These are phyloP conservation scores for Chaenogobius annularis DNA, from an alignment of 2,113 vertebrate species.

Conservation along the genomic window DNA sequence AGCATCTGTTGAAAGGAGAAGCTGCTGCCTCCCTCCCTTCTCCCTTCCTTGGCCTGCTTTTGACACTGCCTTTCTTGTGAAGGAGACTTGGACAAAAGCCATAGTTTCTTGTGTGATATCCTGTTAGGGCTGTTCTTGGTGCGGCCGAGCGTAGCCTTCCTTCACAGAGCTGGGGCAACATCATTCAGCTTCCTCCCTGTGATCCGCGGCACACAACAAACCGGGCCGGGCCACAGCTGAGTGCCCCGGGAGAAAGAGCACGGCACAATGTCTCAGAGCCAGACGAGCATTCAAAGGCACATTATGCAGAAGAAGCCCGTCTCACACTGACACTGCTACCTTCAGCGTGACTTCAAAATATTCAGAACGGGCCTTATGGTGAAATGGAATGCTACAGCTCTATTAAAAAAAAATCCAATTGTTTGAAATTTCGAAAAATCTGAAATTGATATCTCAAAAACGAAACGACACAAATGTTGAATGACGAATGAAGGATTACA, in stretches of 20 bases:
- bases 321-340: constrained; percentile 21
- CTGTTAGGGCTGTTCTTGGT: constrained; percentile 81
- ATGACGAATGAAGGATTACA: too few relatives aligned
- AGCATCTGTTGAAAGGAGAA: constrained; percentile 76
- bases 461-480: too few relatives aligned
- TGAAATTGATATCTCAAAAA: too few relatives aligned
- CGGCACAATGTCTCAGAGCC: constrained; percentile 72
- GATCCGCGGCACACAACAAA: constrained; percentile 81
- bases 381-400: neutral
- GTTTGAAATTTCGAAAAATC: neutral
- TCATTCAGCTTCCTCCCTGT: constrained; percentile 82
- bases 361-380: neutral
- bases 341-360: neutral
- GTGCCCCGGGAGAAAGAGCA: constrained; percentile 77
- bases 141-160: constrained; percentile 76
- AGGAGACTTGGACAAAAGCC: constrained; percentile 77
- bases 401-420: neutral
- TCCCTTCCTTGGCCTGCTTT: constrained; percentile 62
- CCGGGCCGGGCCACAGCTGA: constrained; percentile 81
- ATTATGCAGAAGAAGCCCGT: constrained; percentile 51
- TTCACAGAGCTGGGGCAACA: constrained; percentile 78
- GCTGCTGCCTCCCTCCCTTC: constrained; percentile 32
- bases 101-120: constrained; percentile 81
- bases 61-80: constrained; percentile 69
- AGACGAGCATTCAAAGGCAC: constrained; percentile 60